Base-by-base conservation (phyloP, 2,113 vertebrate species). In the Merops nubicus region DNA sequence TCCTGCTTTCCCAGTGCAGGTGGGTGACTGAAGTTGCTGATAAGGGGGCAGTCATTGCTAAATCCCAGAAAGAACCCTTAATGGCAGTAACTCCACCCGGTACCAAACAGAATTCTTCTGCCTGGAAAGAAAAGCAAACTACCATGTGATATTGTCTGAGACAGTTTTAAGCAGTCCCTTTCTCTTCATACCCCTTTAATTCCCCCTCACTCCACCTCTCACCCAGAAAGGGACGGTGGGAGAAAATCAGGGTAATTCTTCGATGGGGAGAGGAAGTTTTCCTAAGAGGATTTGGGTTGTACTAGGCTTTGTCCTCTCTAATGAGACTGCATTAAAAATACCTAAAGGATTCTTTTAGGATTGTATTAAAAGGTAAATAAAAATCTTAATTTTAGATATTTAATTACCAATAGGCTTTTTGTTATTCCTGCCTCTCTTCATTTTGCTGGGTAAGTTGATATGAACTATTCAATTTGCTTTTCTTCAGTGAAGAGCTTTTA, bases 241-340 rank as follows among this genome's bases (percentile, higher is more conserved):
- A 11, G 31, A 18, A 88, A 84, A 69, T 67, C 33, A 43, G 15
- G 34, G 14, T 81, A 78, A 38, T 34, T 83, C 59, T 80, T 60
- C 36, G 21, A 36, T 11, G 54, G 62, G 60, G 51, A 54, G 45
- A 65, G 6, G 42, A 75, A 56, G 17, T 51, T 77, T 82, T 86
- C 47, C 25, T 93, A 94, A 93, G 93, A 94, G 80, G 96, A 90
- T 97, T 94, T 92, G 36, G 8, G 45, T 22, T 84, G 17, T 70
- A 25, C 26, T 75, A 59, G 72, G 40, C 78, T 81, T 70, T 88
- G 36, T 40, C 64, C 85, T 86, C 64, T 28, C 31, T 77, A 91
- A 72, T 72, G 19, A 70, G 16, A 45, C 56, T 92, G 33, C 33
- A 21, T 73, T 89, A 91, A 81, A 34, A 92, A 56, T 95, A 91